A percentile compares a stretch with the other conserved stretches of the same genome.
Evolutionary conservation across 1,140 invertebrate species (phyloP).

Genomic region (Chelonus insularis): DNA sequence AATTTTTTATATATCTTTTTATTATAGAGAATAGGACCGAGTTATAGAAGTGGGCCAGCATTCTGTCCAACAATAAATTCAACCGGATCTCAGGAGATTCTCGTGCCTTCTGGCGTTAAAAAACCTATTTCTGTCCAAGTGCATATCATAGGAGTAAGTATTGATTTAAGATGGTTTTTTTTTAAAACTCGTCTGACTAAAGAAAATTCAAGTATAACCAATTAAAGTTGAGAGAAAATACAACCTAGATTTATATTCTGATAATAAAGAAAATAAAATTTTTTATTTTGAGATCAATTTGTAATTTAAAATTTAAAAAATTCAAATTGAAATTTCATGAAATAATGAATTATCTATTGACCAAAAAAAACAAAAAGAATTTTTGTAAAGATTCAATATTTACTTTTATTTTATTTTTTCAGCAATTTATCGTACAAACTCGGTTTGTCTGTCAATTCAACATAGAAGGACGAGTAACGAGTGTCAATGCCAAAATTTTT

Average conservation of each 20-base stretch:
- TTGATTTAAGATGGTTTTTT: not conserved
- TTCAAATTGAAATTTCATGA: not conserved
- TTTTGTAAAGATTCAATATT: slow-evolving; percentile 6
- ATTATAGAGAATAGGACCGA: slow-evolving; percentile 79
- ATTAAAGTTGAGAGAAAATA: no score
- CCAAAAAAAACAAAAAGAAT: not conserved
- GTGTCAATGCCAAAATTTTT: slow-evolving; percentile 85
- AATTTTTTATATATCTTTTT: slow-evolving; percentile 5
- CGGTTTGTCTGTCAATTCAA: slow-evolving; percentile 95
- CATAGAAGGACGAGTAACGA: slow-evolving; percentile 90
- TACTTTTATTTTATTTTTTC: slow-evolving; percentile 41
- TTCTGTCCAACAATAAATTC: slow-evolving; percentile 94
- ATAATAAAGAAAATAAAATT: no score
- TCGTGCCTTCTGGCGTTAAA: slow-evolving; percentile 87
- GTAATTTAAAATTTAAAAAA: no score
- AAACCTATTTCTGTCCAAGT: slow-evolving; percentile 91
- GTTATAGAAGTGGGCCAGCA: slow-evolving; percentile 87
- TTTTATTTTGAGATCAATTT: no score
- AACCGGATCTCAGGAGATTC: slow-evolving; percentile 85
- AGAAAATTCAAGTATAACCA: no score
- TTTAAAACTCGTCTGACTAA: no score
- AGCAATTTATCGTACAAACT: slow-evolving; percentile 92
- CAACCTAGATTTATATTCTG: no score
- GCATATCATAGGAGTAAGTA: slow-evolving; percentile 81
- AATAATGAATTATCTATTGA: no score